Conservation (phyloP, 2,113 vertebrate genomes). For the Neotoma lepida region DNA sequence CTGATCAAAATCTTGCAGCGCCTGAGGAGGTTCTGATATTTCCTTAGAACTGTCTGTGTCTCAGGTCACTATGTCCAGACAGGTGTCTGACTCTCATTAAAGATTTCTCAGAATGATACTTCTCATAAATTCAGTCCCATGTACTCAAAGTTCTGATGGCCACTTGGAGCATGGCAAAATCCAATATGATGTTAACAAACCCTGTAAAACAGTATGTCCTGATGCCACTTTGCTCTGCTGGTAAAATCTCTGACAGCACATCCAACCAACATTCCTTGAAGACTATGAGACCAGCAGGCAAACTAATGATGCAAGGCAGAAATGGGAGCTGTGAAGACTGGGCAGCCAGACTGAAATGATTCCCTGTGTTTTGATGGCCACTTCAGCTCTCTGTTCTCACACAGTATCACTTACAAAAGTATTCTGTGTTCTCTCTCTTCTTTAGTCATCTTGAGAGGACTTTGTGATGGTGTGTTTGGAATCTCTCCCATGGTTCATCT, state of each 20-base stretch:
- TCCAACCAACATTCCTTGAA: neutral
- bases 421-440: neutral
- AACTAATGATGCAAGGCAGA: neutral
- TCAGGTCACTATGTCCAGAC: constrained; percentile 25
- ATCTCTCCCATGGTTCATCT: neutral
- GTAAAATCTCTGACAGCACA: neutral
- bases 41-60: neutral
- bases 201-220: neutral
- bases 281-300: neutral
- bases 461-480: neutral
- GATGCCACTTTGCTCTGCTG: neutral
- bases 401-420: neutral
- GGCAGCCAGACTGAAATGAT: neutral
- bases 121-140: constrained; percentile 32
- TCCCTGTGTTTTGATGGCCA: neutral
- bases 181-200: neutral
- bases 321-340: neutral
- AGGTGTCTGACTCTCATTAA: constrained; percentile 28
- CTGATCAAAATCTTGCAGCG: constrained; percentile 37
- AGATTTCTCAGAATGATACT: neutral
- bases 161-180: neutral
- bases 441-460: neutral
- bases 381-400: neutral
- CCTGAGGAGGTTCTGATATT: constrained; percentile 26
- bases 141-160: neutral